Evolutionary conservation across 2,888 invertebrate species (phyloP).

Genomic region (Galeruca laticollis): DNA sequence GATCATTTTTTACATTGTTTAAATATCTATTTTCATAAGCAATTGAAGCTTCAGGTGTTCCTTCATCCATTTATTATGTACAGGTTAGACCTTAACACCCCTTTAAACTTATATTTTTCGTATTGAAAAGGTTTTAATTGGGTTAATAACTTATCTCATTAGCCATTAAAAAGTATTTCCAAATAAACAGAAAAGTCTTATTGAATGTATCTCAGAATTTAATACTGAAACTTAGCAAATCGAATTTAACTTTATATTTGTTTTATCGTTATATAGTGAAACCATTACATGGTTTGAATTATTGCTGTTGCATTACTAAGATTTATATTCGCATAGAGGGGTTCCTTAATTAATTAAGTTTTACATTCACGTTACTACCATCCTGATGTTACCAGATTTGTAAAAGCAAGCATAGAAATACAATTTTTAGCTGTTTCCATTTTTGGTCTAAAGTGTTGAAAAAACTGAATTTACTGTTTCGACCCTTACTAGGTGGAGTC

Average conservation of each 20-base stretch:
- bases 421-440: slow-evolving; percentile 38
- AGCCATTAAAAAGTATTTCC: no score
- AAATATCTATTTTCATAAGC: no score
- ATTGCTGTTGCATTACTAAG: slow-evolving; percentile 37
- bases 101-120: no score
- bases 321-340: slow-evolving; percentile 41
- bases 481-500: no score
- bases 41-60: no score
- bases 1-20: no score
- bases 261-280: slow-evolving; percentile 24
- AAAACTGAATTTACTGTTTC: slow-evolving; percentile 21
- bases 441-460: background rate
- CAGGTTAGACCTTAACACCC: no score
- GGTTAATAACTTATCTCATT: no score
- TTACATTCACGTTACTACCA: slow-evolving; percentile 43
- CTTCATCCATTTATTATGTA: no score
- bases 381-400: slow-evolving; percentile 41
- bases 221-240: background rate
- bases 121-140: no score
- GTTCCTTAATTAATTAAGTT: slow-evolving; percentile 43
- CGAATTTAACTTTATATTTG: slow-evolving; percentile 22
- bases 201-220: background rate
- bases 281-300: slow-evolving; percentile 39
- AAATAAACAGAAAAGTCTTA: no score
- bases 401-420: slow-evolving; percentile 36